Evolutionary conservation across 2,888 invertebrate species (phyloP).

Genomic region (Meiosimyza platycephala): DNA sequence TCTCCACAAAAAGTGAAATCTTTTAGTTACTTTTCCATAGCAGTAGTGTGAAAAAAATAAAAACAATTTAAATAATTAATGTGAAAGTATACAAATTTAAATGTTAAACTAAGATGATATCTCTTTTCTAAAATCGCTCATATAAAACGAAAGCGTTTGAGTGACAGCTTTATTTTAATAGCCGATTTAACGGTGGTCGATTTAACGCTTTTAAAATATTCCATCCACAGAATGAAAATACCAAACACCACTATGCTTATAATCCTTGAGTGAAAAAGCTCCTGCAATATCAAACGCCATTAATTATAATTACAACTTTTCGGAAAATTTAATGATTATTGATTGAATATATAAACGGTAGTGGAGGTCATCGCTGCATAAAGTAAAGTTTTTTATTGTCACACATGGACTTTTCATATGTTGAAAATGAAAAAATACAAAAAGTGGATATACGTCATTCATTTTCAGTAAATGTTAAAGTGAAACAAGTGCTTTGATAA

Average conservation of each 20-base stretch:
- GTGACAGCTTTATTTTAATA: no score
- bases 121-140: not conserved
- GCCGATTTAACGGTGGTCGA: no score
- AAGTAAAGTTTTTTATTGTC: constrained; percentile 5
- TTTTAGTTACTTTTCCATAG: constrained; percentile 33
- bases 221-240: constrained; percentile 6
- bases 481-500: not conserved
- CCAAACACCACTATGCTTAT: not conserved
- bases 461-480: not conserved
- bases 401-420: constrained; percentile 19
- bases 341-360: constrained; percentile 54
- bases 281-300: constrained; percentile 36
- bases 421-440: constrained; percentile 15
- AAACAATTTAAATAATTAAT: constrained; percentile 2
- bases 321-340: constrained; percentile 62
- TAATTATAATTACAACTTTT: constrained; percentile 55
- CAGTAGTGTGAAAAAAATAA: not conserved
- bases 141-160: not conserved
- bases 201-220: not conserved
- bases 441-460: not conserved
- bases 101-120: no score
- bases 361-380: constrained; percentile 38
- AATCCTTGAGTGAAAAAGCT: not conserved
- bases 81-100: no score
- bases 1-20: no score